Conservation (phyloP, 2,797 vertebrate species). For the Mycteria americana region DNA sequence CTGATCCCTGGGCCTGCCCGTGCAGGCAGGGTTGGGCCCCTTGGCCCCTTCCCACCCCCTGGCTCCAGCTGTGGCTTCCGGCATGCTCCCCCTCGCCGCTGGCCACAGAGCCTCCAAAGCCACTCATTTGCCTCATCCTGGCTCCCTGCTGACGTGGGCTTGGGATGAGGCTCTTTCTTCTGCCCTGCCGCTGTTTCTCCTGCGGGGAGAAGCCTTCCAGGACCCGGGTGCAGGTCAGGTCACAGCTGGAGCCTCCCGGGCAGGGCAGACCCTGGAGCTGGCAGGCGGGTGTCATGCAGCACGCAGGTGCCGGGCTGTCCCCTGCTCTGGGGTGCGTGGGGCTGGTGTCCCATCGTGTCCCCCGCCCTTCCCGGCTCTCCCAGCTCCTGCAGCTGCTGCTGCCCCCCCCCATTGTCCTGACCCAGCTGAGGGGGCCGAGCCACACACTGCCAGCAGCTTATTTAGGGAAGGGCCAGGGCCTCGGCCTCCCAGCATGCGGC, state of each 20-base stretch:
- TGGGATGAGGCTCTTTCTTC: background rate
- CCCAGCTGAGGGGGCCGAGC: background rate
- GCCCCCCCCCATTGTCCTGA: background rate
- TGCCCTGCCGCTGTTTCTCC: background rate
- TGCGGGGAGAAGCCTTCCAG: background rate
- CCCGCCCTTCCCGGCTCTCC: background rate
- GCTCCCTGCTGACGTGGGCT: background rate
- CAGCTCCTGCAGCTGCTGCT: background rate
- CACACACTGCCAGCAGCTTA: background rate
- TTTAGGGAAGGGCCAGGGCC: background rate
- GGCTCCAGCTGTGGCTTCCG: background rate
- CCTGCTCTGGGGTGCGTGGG: background rate
- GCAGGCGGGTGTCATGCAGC: background rate
- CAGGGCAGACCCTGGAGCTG: background rate
- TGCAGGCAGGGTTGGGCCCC: background rate
- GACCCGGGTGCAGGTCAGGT: background rate
- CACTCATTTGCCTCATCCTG: background rate
- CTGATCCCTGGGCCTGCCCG: background rate
- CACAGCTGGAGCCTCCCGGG: background rate
- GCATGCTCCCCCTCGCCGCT: background rate
- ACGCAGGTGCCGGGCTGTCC: background rate
- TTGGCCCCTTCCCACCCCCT: background rate
- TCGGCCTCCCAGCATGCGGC: background rate
- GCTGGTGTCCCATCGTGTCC: background rate
- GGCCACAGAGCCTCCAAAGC: background rate